phyloP scores from a whole-genome alignment of 2,113 vertebrate genomes.

The Carollia perspicillata region DNA sequence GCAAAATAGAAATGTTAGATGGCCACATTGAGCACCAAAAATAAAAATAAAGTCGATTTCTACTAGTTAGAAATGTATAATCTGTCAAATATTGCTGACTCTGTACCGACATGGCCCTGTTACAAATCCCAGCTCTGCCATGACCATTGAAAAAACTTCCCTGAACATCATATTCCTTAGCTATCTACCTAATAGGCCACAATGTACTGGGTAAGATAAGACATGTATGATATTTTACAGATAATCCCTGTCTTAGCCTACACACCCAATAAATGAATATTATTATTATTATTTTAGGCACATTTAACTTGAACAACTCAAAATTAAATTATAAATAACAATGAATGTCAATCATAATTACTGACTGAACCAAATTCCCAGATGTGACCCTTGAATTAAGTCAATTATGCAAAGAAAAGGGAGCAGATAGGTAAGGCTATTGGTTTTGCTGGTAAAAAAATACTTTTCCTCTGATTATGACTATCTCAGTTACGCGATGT shows the following conservation, averaged over 20 bases:
- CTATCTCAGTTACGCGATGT: neutral
- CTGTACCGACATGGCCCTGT: neutral
- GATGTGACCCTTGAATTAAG: neutral
- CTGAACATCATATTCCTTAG: neutral
- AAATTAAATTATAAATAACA: constrained; percentile 21
- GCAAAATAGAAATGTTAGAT: neutral
- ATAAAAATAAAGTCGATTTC: neutral
- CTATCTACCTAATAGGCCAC: neutral
- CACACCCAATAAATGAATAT: neutral
- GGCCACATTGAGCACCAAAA: neutral
- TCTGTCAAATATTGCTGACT: neutral
- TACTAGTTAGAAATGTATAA: neutral
- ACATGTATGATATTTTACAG: neutral
- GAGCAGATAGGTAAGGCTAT: neutral
- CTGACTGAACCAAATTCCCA: neutral
- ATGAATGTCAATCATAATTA: neutral
- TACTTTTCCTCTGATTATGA: neutral
- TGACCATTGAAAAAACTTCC: neutral
- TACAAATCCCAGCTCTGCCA: neutral
- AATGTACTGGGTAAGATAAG: neutral
- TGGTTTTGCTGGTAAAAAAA: neutral
- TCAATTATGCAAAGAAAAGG: neutral
- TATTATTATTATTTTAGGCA: neutral
- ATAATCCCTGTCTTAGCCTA: neutral
- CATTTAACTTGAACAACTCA: neutral